Percentiles rank a stretch among this genome's conserved stretches.
These are phyloP conservation scores for Phalacrocorax carbo DNA, from an alignment of 2,113 vertebrate genomes.

Conservation along the genomic window DNA sequence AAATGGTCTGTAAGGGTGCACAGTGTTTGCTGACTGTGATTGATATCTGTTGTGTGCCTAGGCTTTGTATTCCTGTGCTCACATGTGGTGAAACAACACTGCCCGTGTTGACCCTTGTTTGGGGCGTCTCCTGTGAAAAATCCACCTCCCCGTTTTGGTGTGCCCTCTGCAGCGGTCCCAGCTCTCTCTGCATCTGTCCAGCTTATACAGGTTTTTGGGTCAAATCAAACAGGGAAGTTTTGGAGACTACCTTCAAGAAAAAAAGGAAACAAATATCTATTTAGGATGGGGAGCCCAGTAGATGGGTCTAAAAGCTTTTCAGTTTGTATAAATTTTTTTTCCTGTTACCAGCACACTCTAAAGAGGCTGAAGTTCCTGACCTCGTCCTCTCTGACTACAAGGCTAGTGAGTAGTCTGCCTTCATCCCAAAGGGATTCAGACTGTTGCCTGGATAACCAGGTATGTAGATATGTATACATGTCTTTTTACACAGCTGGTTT, in stretches of 20 bases:
- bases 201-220: accelerated
- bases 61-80: not conserved
- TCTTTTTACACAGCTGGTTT: not conserved
- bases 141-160: accelerated
- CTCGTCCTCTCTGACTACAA: not conserved
- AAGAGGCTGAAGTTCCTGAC: not conserved
- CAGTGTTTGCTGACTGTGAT: not conserved
- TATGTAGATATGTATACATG: not conserved
- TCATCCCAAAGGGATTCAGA: not conserved
- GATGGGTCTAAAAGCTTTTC: not conserved
- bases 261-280: not conserved
- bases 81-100: accelerated
- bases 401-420: not conserved
- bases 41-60: not conserved
- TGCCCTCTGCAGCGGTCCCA: accelerated
- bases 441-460: not conserved
- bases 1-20: no score
- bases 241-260: not conserved
- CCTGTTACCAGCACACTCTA: not conserved
- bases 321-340: no score
- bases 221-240: no score
- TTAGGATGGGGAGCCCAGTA: not conserved
- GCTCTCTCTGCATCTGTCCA: no score
- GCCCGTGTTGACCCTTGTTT: no score
- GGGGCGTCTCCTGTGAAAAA: not conserved